Percentiles rank a stretch among this genome's conserved stretches.
phyloP scores from a whole-genome alignment of 2,888 invertebrate genomes.

The Agonopterix heracliana region DNA sequence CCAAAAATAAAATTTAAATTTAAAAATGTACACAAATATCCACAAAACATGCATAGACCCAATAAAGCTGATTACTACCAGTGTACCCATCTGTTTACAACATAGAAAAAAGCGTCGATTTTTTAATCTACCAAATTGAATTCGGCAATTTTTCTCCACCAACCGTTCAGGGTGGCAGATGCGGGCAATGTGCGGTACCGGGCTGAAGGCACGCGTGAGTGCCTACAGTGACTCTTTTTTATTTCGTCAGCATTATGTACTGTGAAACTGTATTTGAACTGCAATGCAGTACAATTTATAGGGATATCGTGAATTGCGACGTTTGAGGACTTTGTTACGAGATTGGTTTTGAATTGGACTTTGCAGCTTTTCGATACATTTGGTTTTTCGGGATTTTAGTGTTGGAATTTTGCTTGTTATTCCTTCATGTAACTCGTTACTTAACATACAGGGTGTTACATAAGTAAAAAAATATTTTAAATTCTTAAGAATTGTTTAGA shows the following conservation, averaged over 20 bases:
- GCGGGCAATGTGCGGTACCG: conserved; percentile 8
- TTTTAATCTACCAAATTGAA: conserved; percentile 23
- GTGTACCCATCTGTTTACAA: neutral
- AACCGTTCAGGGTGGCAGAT: conserved; percentile 10
- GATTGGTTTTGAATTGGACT: neutral
- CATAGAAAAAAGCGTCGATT: conserved; percentile 1
- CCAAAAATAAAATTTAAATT: too few relatives aligned
- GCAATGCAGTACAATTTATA: neutral
- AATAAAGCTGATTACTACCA: too few relatives aligned
- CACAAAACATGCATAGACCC: too few relatives aligned
- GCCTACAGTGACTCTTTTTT: neutral
- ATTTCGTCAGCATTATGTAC: neutral
- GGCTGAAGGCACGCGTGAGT: conserved; percentile 6
- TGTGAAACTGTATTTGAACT: neutral
- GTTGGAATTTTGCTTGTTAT: too few relatives aligned
- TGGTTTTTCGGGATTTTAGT: too few relatives aligned
- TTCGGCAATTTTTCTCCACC: conserved; percentile 10
- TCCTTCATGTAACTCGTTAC: too few relatives aligned
- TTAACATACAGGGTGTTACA: too few relatives aligned
- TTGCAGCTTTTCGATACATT: neutral
- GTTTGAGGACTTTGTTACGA: neutral
- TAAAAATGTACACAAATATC: too few relatives aligned
- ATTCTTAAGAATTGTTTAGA: too few relatives aligned
- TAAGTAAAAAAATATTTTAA: too few relatives aligned
- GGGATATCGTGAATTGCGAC: neutral